Base-by-base conservation (phyloP, 2,888 invertebrate genomes). In the Keiferia lycopersicella region DNA sequence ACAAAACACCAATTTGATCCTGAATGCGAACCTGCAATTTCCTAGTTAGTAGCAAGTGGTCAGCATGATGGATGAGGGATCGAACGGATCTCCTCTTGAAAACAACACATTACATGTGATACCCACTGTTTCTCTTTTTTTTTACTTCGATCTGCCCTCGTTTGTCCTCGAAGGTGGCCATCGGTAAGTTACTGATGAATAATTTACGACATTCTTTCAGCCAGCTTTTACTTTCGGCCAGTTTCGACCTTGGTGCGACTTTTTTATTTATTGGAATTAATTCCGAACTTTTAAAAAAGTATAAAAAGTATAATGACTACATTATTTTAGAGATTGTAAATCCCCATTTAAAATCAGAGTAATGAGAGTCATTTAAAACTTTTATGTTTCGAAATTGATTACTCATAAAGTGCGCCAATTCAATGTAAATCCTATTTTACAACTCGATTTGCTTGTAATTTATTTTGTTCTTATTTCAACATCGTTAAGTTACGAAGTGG, bases 61-160 rank as follows among this genome's bases (percentile, higher is more conserved):
- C 87, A 88, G 80, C 86, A 87, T 89, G 90, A 90, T 88, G 79
- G 86, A 90, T 90, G 82, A 71, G 69, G 69, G 71, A 75, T 78
- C 78, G 73, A 80, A 77, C 71, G 76, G 72, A 73, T 73, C 75
- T 73, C 73, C 74, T 74, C 69, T 68, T 71, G 68, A 74, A 77
- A 73, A 75, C 77, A 77, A 77, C 77, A 79, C 76, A 79, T 83
- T 81, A 84, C 81, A 86, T 84, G 81, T 81, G 74, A 78, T 78
- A 77, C 76, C 75, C 73, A 34, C 70, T 76, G 75, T 74, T 78
- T 68, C 81, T 81, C 80, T 81, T 72, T 71, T 66, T 81, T 81
- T 72, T 71, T 66, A 65, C 69, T 53, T 7, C 63, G 63, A 62
- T 64, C 66, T 16, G 45, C 67, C 74, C 71, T 73, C 77, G 75